Evolutionary conservation across 2,797 vertebrate genomes (phyloP).

Genomic region (Bradypodion ventrale): DNA sequence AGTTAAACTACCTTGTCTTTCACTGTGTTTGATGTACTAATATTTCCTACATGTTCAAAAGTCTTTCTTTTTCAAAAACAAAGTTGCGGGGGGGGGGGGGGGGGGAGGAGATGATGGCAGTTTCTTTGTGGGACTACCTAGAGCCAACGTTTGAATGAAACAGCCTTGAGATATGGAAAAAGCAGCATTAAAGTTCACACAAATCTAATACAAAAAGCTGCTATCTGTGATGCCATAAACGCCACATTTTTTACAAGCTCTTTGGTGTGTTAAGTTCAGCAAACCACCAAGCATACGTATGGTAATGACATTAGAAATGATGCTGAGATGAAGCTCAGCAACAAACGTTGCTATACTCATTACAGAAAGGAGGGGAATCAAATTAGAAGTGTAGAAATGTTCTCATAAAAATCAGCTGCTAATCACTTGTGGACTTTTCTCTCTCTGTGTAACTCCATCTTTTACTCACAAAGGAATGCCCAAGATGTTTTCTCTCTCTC

Average conservation of each 20-base stretch:
- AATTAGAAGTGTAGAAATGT: constrained; percentile 75
- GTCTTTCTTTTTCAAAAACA: constrained; percentile 64
- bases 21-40: constrained; percentile 72
- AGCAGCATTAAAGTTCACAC: constrained; percentile 61
- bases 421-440: constrained; percentile 73
- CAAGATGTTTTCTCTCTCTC: constrained; percentile 71
- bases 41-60: constrained; percentile 72
- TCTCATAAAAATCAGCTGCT: constrained; percentile 71
- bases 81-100: constrained; percentile 51
- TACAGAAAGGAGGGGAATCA: constrained; percentile 73
- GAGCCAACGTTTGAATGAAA: constrained; percentile 68
- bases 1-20: constrained; percentile 81
- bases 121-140: constrained; percentile 67
- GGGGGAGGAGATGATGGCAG: constrained; percentile 46
- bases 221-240: constrained; percentile 70
- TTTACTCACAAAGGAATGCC: constrained; percentile 71
- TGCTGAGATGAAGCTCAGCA: constrained; percentile 73
- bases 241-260: constrained; percentile 59
- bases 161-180: constrained; percentile 61
- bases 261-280: constrained; percentile 69
- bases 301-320: constrained; percentile 71
- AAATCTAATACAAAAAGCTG: constrained; percentile 70
- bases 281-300: constrained; percentile 66
- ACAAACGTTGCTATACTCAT: constrained; percentile 71
- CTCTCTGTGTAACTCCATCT: constrained; percentile 60